Evolutionary conservation across 2,888 invertebrate species (phyloP).

Genomic region (Pammene fasciana): DNA sequence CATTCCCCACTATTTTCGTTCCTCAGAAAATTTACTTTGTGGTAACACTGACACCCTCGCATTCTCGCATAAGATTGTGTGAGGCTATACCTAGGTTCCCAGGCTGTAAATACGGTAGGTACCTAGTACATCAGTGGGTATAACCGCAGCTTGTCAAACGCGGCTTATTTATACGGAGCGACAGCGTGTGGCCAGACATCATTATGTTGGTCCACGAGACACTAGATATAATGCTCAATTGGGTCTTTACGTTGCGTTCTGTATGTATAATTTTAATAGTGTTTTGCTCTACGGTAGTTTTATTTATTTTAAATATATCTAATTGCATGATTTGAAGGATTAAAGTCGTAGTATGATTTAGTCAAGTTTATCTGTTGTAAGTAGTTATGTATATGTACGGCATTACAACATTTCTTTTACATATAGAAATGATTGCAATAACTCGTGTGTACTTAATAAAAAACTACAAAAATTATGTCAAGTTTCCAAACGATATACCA

Average conservation of each 20-base stretch:
- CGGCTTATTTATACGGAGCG: slow-evolving; percentile 46
- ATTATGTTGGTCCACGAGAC: slow-evolving; percentile 40
- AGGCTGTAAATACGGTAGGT: slow-evolving; percentile 45
- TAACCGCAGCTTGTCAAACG: slow-evolving; percentile 43
- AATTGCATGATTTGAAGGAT: too few species aligned
- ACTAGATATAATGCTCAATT: slow-evolving; percentile 14
- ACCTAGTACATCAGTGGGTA: slow-evolving; percentile 45
- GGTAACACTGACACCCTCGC: neutral
- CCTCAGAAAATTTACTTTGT: neutral
- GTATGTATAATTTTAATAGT: neutral
- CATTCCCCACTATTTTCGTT: too few species aligned
- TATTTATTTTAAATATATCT: too few species aligned
- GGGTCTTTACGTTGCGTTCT: neutral
- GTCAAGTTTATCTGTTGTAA: too few species aligned
- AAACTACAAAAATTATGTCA: too few species aligned
- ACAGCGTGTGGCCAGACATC: slow-evolving; percentile 44
- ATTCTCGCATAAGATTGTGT: neutral
- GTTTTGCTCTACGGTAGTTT: too few species aligned
- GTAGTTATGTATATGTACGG: too few species aligned
- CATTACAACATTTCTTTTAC: too few species aligned
- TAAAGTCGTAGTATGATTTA: too few species aligned
- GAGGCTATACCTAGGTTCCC: slow-evolving; percentile 39
- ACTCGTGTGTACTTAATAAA: too few species aligned
- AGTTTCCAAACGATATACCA: too few species aligned
- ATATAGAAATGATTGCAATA: too few species aligned